Conservation (phyloP, 2,797 vertebrate species). For the Babyrousa celebensis region DNA sequence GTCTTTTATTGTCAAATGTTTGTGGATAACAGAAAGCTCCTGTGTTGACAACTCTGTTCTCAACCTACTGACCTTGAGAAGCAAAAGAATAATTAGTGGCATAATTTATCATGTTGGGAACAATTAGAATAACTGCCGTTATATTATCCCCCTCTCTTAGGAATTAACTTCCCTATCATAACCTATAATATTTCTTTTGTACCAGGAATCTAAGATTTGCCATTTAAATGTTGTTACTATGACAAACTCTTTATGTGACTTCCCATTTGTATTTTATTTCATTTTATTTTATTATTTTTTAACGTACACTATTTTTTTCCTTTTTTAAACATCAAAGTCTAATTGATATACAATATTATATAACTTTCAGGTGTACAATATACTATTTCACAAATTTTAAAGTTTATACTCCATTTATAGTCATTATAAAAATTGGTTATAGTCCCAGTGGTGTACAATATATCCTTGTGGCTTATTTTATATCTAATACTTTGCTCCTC, state of each 20-base stretch:
- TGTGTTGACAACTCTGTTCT: slow-evolving; percentile 24
- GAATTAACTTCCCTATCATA: slow-evolving; percentile 13
- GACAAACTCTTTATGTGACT: neutral
- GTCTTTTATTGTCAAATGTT: neutral
- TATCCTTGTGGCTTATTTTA: neutral
- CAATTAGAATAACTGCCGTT: neutral
- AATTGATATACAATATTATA: neutral
- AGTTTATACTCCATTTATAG: neutral
- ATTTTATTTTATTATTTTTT: neutral
- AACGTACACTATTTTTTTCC: neutral
- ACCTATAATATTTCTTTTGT: slow-evolving; percentile 53
- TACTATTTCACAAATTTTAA: neutral
- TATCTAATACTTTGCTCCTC: neutral
- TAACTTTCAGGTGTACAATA: neutral
- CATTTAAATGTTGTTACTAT: neutral
- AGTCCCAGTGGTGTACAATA: neutral
- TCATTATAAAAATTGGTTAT: neutral
- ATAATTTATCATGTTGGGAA: neutral
- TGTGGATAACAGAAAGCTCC: neutral
- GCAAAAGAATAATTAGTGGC: slow-evolving; percentile 21
- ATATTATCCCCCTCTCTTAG: neutral
- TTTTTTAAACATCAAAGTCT: neutral
- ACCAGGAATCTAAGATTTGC: slow-evolving; percentile 53
- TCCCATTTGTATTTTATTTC: slow-evolving; percentile 14
- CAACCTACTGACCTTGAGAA: slow-evolving; percentile 38